A percentile compares a stretch with the other conserved stretches of the same genome.
These are phyloP conservation scores for Drosophila subsilvestris DNA, from an alignment of 2,888 invertebrate genomes.

Conservation along the genomic window DNA sequence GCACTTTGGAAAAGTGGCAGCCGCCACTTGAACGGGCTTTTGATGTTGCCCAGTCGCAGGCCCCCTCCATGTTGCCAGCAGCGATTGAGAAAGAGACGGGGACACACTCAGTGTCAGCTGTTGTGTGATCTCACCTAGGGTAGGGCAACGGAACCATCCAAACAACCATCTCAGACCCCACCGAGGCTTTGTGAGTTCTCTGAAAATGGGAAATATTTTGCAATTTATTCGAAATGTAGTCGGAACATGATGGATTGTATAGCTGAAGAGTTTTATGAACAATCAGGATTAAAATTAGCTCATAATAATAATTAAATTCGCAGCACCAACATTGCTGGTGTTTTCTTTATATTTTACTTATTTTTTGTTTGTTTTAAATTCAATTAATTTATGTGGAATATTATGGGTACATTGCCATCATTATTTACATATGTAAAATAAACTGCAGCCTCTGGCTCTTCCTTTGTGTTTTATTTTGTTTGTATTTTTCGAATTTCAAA, in stretches of 20 bases:
- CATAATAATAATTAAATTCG: background rate
- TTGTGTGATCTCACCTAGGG: constrained; percentile 47
- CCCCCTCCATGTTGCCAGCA: constrained; percentile 32
- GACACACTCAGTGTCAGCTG: constrained; percentile 49
- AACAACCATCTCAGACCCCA: background rate
- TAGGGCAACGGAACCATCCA: constrained; percentile 12
- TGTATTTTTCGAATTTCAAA: background rate
- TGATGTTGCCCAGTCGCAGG: constrained; percentile 68
- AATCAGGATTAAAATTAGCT: background rate
- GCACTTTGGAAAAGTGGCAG: constrained; percentile 75
- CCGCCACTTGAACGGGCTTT: constrained; percentile 70
- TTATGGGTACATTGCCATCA: no score
- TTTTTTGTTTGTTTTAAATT: no score
- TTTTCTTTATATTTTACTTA: no score
- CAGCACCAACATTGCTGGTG: no score
- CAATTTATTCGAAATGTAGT: background rate
- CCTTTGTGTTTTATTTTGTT: no score
- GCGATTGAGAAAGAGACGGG: background rate
- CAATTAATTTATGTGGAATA: no score
- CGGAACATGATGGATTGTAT: background rate
- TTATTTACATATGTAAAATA: no score
- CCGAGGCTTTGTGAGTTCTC: background rate
- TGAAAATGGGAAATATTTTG: background rate
- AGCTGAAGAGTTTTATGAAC: background rate
- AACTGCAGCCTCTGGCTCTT: no score